Conservation (phyloP, 1,140 invertebrate genomes). For the Arctopsyche grandis region DNA sequence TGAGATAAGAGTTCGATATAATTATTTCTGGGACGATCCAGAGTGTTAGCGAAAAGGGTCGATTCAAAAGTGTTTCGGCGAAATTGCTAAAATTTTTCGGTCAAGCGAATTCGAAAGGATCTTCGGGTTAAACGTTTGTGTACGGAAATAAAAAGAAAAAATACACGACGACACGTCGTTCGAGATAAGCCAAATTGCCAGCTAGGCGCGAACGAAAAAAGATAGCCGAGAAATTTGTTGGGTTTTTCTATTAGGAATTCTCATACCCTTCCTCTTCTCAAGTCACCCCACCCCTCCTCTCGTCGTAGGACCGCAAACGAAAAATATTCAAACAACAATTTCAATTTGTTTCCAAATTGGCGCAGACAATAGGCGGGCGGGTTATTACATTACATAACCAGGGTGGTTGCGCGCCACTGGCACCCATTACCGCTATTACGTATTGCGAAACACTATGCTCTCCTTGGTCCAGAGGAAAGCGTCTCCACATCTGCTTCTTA, state of each 20-base stretch:
- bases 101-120: slow-evolving; percentile 12
- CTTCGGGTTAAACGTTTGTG: slow-evolving; percentile 18
- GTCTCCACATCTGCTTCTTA: slow-evolving; percentile 5
- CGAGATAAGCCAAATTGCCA: slow-evolving; percentile 44
- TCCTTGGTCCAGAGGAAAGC: slow-evolving; percentile 11
- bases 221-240: slow-evolving; percentile 35
- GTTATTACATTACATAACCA: slow-evolving; percentile 54
- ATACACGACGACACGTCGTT: slow-evolving; percentile 43
- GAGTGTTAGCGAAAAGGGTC: background rate
- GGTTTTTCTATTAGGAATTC: slow-evolving; percentile 46
- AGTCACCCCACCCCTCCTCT: background rate
- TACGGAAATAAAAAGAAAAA: slow-evolving; percentile 38
- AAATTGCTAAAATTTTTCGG: slow-evolving; percentile 16
- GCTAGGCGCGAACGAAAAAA: slow-evolving; percentile 33
- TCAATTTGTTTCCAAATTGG: slow-evolving; percentile 56
- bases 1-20: too few relatives aligned
- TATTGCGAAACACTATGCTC: slow-evolving; percentile 32
- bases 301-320: slow-evolving; percentile 22
- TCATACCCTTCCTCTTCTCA: background rate
- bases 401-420: slow-evolving; percentile 43
- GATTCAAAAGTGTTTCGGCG: background rate
- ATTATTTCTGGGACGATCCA: too few relatives aligned
- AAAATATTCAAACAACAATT: slow-evolving; percentile 56
- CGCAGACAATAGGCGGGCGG: slow-evolving; percentile 54
- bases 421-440: slow-evolving; percentile 44